Base-by-base conservation (phyloP, 2,888 invertebrate species). In the Xanthorhoe spadicearia region DNA sequence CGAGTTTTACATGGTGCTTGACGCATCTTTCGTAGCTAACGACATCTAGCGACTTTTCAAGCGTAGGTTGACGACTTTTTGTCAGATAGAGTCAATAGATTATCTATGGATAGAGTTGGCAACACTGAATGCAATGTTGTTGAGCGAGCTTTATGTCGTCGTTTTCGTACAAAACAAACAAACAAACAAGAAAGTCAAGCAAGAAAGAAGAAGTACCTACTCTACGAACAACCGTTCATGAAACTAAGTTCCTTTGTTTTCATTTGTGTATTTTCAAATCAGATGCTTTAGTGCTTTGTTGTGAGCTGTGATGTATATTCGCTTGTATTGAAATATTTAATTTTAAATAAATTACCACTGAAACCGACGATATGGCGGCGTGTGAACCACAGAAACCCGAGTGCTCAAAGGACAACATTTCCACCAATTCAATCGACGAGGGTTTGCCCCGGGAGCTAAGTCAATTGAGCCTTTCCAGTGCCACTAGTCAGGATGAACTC, bases 401-500 rank as follows among this genome's bases (percentile, higher is more conserved):
- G 74, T 68, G 81, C 68, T 83, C 90, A 52, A 93, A 90, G 71
- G 93, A 93, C 75, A 93, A 89, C 76, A 85, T 93, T 69, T 93
- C 93, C n/a, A 93, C 87, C 18, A 92, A 88, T 77, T 93, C 93
- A 10, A 87, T 91, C 66, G 94, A 94, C 70, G 94, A 94, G 80
- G 95, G 90, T 70, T 84, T 96, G 67, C 94, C 95, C 38, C 90
- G 96, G 72, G 96, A 96, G 77, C 94, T 95, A 70, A 96, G 96
- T 79, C 93, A 95, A 81, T 88, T 95, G 63, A 95, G 95, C 76
- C 88, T 96, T 74, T 88, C 95, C 71, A 96, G 96, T 74, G 92
- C 95, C 69, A 94, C 95, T 61, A 95, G 96, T 68, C 96, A 96
- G 84, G 97, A 97, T 88, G 97, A 97, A 86, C 95, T 95, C 82